Percentiles rank a stretch among this genome's conserved stretches.
Evolutionary conservation across 2,113 vertebrate genomes (phyloP).

Genomic region (Ochotona princeps): DNA sequence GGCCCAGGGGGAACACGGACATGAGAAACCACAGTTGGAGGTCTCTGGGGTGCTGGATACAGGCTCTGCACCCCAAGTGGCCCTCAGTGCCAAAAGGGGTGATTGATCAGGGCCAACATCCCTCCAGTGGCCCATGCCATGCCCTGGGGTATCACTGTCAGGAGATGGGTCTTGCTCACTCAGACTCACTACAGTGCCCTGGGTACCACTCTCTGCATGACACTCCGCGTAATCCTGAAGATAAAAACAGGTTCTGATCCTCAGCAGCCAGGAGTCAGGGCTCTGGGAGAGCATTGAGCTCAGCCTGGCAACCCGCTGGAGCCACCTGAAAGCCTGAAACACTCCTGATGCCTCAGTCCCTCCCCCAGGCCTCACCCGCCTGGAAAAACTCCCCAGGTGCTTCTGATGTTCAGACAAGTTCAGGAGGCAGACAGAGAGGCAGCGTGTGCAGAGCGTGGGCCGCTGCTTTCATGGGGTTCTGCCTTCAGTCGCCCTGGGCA

Average conservation of each 20-base stretch:
- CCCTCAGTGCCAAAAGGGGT: neutral
- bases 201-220: neutral
- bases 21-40: slow-evolving; percentile 3
- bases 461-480: neutral
- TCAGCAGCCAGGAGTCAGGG: neutral
- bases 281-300: neutral
- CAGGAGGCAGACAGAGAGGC: neutral
- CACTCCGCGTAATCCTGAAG: neutral
- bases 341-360: neutral
- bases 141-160: neutral
- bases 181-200: no score
- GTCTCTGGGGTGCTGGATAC: neutral
- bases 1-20: slow-evolving; percentile 19
- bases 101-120: neutral
- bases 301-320: neutral
- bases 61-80: neutral
- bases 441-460: no score
- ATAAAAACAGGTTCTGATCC: neutral
- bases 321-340: neutral
- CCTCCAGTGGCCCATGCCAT: neutral
- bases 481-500: neutral
- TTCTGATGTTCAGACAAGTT: neutral
- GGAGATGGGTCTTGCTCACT: no score
- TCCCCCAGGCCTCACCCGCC: neutral
- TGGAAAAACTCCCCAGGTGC: neutral